Conservation (phyloP, 2,113 vertebrate genomes). For the Pterocles gutturalis region DNA sequence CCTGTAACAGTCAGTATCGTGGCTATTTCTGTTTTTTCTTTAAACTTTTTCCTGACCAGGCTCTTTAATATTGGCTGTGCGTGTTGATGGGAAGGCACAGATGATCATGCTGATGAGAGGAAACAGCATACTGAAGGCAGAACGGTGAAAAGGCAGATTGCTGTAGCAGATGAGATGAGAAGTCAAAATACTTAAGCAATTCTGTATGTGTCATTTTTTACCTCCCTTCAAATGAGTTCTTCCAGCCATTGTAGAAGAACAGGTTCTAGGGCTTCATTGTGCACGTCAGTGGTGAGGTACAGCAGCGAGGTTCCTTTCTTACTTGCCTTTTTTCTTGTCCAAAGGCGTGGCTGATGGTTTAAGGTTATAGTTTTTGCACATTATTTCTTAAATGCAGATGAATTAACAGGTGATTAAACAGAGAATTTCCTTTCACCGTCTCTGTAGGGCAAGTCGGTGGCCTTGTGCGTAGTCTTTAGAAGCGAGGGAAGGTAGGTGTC, state of each 20-base stretch:
- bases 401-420: background rate
- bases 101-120: background rate
- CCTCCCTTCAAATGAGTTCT: background rate
- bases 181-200: background rate
- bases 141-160: background rate
- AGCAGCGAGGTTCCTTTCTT: background rate
- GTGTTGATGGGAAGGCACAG: background rate
- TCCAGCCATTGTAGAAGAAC: background rate
- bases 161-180: background rate
- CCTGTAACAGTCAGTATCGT: background rate
- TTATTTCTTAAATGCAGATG: background rate
- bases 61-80: background rate
- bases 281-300: background rate
- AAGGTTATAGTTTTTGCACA: background rate
- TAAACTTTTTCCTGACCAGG: background rate
- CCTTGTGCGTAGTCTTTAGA: background rate
- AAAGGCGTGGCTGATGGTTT: background rate
- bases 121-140: background rate
- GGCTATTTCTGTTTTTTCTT: background rate
- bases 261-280: background rate
- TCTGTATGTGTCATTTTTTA: background rate
- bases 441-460: background rate
- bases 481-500: accelerated
- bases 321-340: background rate
- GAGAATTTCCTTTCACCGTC: background rate